Base-by-base conservation (phyloP, 2,113 vertebrate species). In the human (Homo sapiens) region DNA sequence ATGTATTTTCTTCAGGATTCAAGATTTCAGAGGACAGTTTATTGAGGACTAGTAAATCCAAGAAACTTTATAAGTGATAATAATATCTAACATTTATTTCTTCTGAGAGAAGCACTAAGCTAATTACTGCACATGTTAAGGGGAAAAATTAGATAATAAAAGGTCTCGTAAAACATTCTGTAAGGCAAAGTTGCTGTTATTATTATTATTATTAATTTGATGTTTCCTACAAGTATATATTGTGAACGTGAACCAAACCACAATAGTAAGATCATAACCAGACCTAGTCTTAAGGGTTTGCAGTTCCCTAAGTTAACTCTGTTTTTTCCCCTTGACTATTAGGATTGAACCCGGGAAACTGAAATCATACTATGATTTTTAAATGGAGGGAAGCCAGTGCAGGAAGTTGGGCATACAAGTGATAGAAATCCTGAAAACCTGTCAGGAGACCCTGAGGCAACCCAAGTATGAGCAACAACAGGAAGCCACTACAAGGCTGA, bases 61-160 rank as follows among this genome's bases (percentile, higher is more conserved):
- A 70, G 75, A 90, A 96, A 17, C 5, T 73, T 98, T 72, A 68
- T 17, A 94, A 59, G 70, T 95, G 45, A 38, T 84, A 68, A 50
- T 70, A 48, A 61, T 23, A 86, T 38, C 38, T 83, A 73, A 88
- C 13, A 27, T 88, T 89, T 72, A 88, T 88, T 90, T 93, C 90
- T 75, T 90, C n/a, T 88, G 79, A 89, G 32, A 30, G 64, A 92
- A 90, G 22, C 82, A 81, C 73, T 68, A 83, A 90, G 35, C 25
- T 92, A 89, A 92, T 84, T 89, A 76, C 35, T 92, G 22, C 12
- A n/a, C 66, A 84, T 25, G 52, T 61, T 57, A 64, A 94, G 43
- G 38, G 92, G 48, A 80, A 94, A 90, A 88, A 70, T 45, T 84
- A 52, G 38, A 48, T 95, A 93, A 27, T n/a, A 73, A 89, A 94